Percentiles rank a stretch among this genome's conserved stretches.
phyloP scores from a whole-genome alignment of 2,888 invertebrate genomes.

The Lasioglossum leucozonium region DNA sequence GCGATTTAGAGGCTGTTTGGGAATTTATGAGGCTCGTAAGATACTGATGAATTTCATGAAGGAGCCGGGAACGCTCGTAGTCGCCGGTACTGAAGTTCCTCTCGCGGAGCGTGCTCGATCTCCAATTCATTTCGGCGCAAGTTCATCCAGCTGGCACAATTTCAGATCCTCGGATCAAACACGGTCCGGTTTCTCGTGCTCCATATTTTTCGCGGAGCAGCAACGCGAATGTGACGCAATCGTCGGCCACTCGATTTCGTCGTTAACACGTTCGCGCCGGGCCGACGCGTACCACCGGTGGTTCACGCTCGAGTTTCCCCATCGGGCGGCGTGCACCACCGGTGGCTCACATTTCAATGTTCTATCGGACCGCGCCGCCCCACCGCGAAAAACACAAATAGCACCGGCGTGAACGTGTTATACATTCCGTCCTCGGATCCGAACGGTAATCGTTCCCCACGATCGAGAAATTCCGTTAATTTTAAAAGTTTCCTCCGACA shows the following conservation, averaged over 20 bases:
- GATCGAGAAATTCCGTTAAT: background rate
- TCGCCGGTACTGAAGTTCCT: slow-evolving; percentile 51
- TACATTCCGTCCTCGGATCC: background rate
- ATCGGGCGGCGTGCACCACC: too few species aligned
- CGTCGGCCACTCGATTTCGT: slow-evolving; percentile 20
- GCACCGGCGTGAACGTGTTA: too few species aligned
- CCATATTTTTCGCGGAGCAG: slow-evolving; percentile 33
- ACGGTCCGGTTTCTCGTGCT: slow-evolving; percentile 43
- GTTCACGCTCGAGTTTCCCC: too few species aligned
- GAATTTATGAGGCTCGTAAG: slow-evolving; percentile 62
- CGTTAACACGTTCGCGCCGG: too few species aligned
- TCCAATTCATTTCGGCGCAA: slow-evolving; percentile 68
- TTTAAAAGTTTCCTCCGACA: background rate
- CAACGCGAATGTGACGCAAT: slow-evolving; percentile 23
- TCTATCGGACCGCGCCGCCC: too few species aligned
- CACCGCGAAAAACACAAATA: too few species aligned
- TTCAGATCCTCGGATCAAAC: slow-evolving; percentile 66
- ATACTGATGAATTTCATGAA: slow-evolving; percentile 63
- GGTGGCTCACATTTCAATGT: too few species aligned
- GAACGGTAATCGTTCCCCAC: background rate
- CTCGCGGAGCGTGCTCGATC: slow-evolving; percentile 56
- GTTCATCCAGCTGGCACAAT: slow-evolving; percentile 70
- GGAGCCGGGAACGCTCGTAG: slow-evolving; percentile 16
- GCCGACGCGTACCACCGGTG: too few species aligned
- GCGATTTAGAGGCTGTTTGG: slow-evolving; percentile 45